Conservation (phyloP, 2,113 vertebrate genomes). For the Meles meles region DNA sequence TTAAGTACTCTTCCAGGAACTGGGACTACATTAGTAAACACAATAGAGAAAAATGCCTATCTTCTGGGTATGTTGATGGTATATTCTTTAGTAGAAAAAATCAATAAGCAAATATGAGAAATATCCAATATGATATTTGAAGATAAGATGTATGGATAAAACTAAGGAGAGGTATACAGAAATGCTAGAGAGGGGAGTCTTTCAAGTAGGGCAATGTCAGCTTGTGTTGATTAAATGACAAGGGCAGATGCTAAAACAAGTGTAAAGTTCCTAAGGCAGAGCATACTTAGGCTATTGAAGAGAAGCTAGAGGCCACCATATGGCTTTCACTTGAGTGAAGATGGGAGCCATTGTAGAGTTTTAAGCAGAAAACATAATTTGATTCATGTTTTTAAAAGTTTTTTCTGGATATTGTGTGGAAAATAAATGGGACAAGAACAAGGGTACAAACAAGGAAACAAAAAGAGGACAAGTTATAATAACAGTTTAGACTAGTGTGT, state of each 20-base stretch:
- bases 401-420: background rate
- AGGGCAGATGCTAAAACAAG: background rate
- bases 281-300: too few species aligned
- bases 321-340: background rate
- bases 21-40: background rate
- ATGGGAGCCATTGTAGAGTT: too few species aligned
- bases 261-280: background rate
- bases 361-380: background rate
- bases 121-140: background rate
- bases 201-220: background rate
- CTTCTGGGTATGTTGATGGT: background rate
- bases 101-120: background rate
- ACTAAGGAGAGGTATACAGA: background rate
- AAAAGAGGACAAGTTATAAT: too few species aligned
- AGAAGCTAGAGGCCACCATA: background rate
- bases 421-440: background rate
- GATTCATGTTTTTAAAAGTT: background rate
- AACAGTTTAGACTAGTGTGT: background rate
- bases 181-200: background rate
- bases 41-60: background rate
- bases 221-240: background rate
- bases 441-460: background rate
- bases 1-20: background rate
- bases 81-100: background rate
- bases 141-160: background rate